A percentile compares a stretch with the other conserved stretches of the same genome.
phyloP scores from a whole-genome alignment of 2,888 invertebrate genomes.

The Camptogramma bilineatum region DNA sequence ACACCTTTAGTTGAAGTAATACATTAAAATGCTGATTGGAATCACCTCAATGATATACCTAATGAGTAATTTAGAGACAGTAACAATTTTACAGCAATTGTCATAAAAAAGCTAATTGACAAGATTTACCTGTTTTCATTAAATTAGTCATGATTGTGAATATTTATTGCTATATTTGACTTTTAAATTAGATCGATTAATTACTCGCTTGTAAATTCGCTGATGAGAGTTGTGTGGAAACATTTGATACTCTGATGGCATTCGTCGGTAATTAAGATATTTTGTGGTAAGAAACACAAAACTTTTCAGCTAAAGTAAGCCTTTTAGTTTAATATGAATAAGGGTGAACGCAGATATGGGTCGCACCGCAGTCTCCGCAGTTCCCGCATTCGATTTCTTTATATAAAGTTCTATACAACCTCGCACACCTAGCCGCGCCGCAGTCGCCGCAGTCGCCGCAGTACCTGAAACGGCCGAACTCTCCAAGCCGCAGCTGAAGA shows the following conservation, averaged over 20 bases:
- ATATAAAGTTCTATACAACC: too few relatives aligned
- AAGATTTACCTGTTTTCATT: constrained; percentile 39
- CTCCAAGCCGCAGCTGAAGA: too few relatives aligned
- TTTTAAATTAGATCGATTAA: constrained; percentile 43
- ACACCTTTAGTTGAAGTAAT: constrained; percentile 15
- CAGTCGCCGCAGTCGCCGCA: too few relatives aligned
- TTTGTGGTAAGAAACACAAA: too few relatives aligned
- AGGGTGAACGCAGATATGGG: too few relatives aligned
- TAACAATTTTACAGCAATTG: constrained; percentile 44
- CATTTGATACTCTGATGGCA: not conserved
- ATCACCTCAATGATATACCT: constrained; percentile 31
- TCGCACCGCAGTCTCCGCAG: too few relatives aligned
- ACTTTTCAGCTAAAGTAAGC: too few relatives aligned
- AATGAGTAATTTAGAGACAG: constrained; percentile 37
- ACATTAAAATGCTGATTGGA: constrained; percentile 38
- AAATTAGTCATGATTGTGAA: constrained; percentile 34
- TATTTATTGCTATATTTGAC: constrained; percentile 42
- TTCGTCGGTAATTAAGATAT: too few relatives aligned
- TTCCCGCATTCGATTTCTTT: too few relatives aligned
- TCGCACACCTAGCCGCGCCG: too few relatives aligned
- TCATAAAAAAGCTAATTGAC: constrained; percentile 37
- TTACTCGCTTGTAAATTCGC: constrained; percentile 32
- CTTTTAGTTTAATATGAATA: too few relatives aligned
- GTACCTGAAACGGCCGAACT: too few relatives aligned
- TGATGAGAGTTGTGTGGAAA: constrained; percentile 4